Evolutionary conservation across 1,140 invertebrate genomes (phyloP).

Genomic region (Aphaenogaster rudis): DNA sequence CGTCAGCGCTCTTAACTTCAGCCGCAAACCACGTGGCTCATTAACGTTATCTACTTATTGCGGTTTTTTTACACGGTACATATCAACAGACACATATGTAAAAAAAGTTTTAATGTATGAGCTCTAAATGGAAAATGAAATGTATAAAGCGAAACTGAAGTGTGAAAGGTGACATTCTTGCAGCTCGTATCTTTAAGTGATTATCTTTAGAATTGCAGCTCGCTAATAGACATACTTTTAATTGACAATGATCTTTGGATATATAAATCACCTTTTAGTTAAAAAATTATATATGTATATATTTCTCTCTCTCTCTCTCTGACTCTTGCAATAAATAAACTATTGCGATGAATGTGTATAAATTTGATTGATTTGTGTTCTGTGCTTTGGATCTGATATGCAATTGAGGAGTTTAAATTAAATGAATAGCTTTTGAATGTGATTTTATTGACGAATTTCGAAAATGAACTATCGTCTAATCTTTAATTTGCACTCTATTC

Average conservation of each 20-base stretch:
- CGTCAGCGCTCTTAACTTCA: slow-evolving; percentile 40
- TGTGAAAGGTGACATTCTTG: background rate
- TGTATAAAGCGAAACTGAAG: background rate
- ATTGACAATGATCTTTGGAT: background rate
- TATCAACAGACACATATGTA: background rate
- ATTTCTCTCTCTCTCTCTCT: background rate
- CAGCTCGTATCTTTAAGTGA: too few species aligned
- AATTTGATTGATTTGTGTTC: background rate
- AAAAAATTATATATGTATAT: background rate
- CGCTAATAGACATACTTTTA: background rate
- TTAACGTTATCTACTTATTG: slow-evolving; percentile 27
- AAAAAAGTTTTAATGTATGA: background rate
- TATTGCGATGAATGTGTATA: background rate
- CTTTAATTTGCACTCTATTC: background rate
- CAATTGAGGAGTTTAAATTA: background rate
- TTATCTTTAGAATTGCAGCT: background rate
- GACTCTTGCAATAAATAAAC: background rate
- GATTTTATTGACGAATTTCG: background rate
- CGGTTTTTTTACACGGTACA: background rate
- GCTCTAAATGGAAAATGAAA: slow-evolving; percentile 3
- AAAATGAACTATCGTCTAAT: background rate
- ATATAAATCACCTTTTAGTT: background rate
- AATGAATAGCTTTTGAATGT: background rate
- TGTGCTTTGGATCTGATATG: background rate
- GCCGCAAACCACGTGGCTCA: slow-evolving; percentile 33